phyloP scores from a whole-genome alignment of 2,113 vertebrate species.

The Callospermophilus lateralis region DNA sequence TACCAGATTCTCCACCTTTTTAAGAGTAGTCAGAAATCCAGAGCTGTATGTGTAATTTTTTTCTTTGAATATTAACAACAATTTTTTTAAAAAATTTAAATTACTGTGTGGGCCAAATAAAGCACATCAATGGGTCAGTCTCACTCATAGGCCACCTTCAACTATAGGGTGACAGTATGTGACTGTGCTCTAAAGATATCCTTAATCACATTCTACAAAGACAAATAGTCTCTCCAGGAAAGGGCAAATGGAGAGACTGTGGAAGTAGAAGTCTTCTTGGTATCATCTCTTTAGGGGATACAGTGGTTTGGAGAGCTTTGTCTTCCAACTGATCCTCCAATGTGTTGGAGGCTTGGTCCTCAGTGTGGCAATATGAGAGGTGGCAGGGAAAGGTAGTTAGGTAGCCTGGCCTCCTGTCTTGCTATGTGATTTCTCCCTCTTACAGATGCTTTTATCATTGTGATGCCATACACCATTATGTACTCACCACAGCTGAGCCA shows the following conservation, averaged over 20 bases:
- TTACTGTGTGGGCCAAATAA: neutral
- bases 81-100: neutral
- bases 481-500: neutral
- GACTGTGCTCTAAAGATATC: neutral
- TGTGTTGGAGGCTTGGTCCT: neutral
- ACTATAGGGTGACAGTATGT: neutral
- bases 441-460: neutral
- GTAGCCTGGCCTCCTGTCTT: neutral
- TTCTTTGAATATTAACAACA: neutral
- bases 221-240: neutral
- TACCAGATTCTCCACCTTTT: neutral
- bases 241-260: neutral
- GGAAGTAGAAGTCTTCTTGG: neutral
- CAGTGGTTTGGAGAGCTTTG: neutral
- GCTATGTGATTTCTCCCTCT: neutral
- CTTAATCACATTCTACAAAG: neutral
- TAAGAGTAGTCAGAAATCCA: neutral
- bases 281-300: neutral
- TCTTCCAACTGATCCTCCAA: neutral
- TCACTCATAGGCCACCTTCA: neutral
- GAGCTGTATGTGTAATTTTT: neutral
- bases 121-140: neutral
- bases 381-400: neutral
- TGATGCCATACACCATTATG: neutral
- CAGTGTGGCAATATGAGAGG: too few species aligned